Conservation (phyloP, 2,797 vertebrate genomes). For the Cirrhinus mrigala region DNA sequence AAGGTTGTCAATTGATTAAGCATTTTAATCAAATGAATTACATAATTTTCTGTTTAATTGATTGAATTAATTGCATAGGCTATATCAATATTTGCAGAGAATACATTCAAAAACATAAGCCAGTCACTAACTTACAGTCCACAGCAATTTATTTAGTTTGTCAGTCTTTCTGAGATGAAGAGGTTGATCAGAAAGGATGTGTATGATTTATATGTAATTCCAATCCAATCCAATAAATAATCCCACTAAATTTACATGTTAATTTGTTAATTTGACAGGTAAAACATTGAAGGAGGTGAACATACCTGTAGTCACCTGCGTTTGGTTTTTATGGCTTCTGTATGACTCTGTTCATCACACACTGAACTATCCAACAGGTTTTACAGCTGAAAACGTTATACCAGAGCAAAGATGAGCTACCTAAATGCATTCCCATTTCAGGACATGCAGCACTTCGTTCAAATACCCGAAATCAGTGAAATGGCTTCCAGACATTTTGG, state of each 20-base stretch:
- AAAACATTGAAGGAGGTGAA: background rate
- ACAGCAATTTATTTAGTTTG: background rate
- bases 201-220: too few relatives aligned
- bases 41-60: background rate
- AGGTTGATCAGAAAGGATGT: background rate
- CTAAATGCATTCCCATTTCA: slow-evolving; percentile 20
- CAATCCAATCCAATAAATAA: too few relatives aligned
- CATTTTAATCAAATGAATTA: background rate
- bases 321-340: background rate
- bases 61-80: background rate
- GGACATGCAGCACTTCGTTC: slow-evolving; percentile 5
- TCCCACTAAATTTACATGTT: too few relatives aligned
- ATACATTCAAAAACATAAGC: background rate
- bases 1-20: background rate
- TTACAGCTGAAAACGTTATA: background rate
- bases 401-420: slow-evolving; percentile 12
- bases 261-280: too few relatives aligned
- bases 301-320: background rate
- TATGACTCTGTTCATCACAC: background rate
- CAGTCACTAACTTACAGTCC: background rate
- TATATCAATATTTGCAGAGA: background rate
- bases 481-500: slow-evolving; percentile 40
- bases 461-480: slow-evolving; percentile 43
- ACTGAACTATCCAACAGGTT: background rate
- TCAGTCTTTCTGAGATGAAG: background rate